A percentile compares a stretch with the other conserved stretches of the same genome.
Evolutionary conservation across 2,888 invertebrate genomes (phyloP).

Genomic region (Pomacea canaliculata): DNA sequence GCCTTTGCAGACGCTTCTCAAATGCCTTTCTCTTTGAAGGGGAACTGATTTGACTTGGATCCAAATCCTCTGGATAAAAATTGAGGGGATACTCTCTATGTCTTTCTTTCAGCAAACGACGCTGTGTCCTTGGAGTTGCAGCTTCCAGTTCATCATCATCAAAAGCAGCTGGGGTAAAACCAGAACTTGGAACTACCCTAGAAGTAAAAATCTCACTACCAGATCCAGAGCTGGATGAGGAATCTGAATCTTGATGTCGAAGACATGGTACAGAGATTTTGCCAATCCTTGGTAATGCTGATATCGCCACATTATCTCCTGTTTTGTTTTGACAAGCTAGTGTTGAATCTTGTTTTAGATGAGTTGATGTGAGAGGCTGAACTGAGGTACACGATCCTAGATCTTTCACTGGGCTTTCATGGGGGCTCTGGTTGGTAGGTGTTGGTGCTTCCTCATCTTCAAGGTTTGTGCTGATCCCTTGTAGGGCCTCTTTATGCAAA

Average conservation of each 20-base stretch:
- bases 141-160: constrained; percentile 19
- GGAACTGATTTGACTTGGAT: constrained; percentile 50
- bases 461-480: not conserved
- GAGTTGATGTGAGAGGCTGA: not conserved
- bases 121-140: constrained; percentile 12
- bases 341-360: not conserved
- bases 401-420: not conserved
- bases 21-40: constrained; percentile 62
- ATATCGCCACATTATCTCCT: not conserved
- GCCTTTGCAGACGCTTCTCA: constrained; percentile 54
- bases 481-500: not conserved
- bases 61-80: constrained; percentile 39
- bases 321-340: not conserved
- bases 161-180: constrained; percentile 22
- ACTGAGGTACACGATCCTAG: not conserved
- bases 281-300: constrained; percentile 8
- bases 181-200: constrained; percentile 23
- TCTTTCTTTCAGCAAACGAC: constrained; percentile 15
- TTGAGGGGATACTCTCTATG: constrained; percentile 21
- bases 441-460: constrained; percentile 19
- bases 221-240: constrained; percentile 33
- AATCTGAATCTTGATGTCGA: constrained; percentile 32
- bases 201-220: constrained; percentile 29
- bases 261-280: constrained; percentile 12
- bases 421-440: constrained; percentile 24